Evolutionary conservation across 2,888 invertebrate species (phyloP).

Genomic region (Liodrosophila aerea): DNA sequence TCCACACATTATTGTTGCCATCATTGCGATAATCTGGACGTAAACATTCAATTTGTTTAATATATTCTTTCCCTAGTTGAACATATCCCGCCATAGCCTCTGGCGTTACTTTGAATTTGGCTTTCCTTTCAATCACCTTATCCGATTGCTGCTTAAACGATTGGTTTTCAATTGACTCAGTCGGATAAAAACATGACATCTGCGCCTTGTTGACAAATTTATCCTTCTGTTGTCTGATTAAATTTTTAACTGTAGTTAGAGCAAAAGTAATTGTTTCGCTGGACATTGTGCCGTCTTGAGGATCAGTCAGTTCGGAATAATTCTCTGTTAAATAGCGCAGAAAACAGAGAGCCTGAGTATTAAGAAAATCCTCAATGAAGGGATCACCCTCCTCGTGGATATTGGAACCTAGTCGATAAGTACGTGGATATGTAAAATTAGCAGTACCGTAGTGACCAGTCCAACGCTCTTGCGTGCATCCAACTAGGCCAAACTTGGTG

Average conservation of each 20-base stretch:
- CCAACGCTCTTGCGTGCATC: slow-evolving; percentile 67
- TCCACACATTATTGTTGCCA: slow-evolving; percentile 93
- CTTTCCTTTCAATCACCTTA: slow-evolving; percentile 42
- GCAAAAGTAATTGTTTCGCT: too few relatives aligned
- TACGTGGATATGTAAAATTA: too few relatives aligned
- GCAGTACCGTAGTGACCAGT: slow-evolving; percentile 35
- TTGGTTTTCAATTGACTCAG: slow-evolving; percentile 23
- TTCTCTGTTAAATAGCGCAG: slow-evolving; percentile 83
- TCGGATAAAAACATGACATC: too few relatives aligned
- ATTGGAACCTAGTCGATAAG: too few relatives aligned
- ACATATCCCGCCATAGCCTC: too few relatives aligned
- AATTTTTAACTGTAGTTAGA: too few relatives aligned
- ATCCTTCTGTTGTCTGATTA: too few relatives aligned
- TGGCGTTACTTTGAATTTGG: neutral
- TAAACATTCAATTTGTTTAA: slow-evolving; percentile 83
- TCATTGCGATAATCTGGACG: slow-evolving; percentile 87
- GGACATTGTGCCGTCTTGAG: too few relatives aligned
- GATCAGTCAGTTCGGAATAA: too few relatives aligned
- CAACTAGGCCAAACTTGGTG: slow-evolving; percentile 82
- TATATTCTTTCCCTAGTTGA: too few relatives aligned
- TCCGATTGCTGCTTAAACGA: slow-evolving; percentile 55
- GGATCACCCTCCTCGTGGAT: slow-evolving; percentile 9
- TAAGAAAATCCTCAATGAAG: slow-evolving; percentile 85
- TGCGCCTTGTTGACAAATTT: too few relatives aligned
- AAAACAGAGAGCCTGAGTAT: slow-evolving; percentile 89